Evolutionary conservation across 2,797 vertebrate species (phyloP).

Genomic region (Falco novaeseelandiae): DNA sequence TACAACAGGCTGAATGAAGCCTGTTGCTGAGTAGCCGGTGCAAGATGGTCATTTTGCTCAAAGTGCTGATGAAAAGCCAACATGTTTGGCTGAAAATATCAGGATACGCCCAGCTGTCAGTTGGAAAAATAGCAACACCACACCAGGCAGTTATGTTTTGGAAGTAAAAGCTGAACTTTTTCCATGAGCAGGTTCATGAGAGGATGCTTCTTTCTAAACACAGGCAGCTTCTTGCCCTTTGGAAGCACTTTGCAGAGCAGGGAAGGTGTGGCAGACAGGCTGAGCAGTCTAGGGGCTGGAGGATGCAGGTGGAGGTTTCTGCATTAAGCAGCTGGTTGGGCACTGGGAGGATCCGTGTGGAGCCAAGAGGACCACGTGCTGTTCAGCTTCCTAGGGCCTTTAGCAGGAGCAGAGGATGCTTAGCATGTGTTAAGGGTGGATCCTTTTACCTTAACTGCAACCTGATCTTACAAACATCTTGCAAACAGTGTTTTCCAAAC

Average conservation of each 20-base stretch:
- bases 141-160: rapidly evolving
- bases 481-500: background rate
- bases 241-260: background rate
- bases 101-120: background rate
- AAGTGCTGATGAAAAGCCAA: background rate
- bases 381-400: background rate
- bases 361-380: background rate
- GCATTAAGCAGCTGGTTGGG: background rate
- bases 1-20: background rate
- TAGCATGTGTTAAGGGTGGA: background rate
- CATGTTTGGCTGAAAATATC: background rate
- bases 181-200: background rate
- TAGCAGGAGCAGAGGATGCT: background rate
- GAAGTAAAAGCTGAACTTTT: background rate
- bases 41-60: background rate
- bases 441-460: background rate
- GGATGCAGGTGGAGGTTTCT: background rate
- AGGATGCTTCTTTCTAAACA: background rate
- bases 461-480: background rate
- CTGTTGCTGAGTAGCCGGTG: conserved; percentile 25
- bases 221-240: background rate
- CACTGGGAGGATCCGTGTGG: background rate
- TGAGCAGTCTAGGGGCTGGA: background rate
- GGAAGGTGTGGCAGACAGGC: background rate
- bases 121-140: background rate